These are phyloP conservation scores for Microtus pennsylvanicus DNA, from an alignment of 2,113 vertebrate species.

Conservation along the genomic window DNA sequence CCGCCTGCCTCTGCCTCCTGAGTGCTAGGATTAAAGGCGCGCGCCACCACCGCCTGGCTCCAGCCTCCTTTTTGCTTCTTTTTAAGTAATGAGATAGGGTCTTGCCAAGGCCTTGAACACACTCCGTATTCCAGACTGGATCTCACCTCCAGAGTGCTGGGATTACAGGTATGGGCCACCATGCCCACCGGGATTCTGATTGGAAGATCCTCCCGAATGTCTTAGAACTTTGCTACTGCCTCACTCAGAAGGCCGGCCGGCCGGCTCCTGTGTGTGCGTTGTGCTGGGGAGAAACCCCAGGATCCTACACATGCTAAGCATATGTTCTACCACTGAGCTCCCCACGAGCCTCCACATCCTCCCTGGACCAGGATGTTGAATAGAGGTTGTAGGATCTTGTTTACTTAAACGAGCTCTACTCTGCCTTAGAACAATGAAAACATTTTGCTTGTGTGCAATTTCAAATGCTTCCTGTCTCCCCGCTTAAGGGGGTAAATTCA, in stretches of 20 bases:
- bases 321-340: not conserved
- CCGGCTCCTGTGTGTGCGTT: not conserved
- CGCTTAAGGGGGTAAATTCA: constrained; percentile 54
- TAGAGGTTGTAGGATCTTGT: constrained; percentile 52
- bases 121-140: not conserved
- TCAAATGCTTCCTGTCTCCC: constrained; percentile 24
- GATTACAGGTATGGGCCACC: not conserved
- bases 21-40: no score
- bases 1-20: no score
- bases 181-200: not conserved
- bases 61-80: not conserved
- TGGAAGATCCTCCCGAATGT: constrained; percentile 29
- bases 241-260: not conserved
- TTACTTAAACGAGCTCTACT: constrained; percentile 57
- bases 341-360: not conserved
- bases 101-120: not conserved
- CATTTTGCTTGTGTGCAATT: constrained; percentile 37
- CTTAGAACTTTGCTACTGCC: not conserved
- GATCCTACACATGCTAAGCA: not conserved
- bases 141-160: not conserved
- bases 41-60: no score
- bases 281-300: not conserved
- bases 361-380: constrained; percentile 8
- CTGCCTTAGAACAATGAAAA: constrained; percentile 26
- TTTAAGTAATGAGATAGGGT: not conserved